Conservation (phyloP, 2,113 vertebrate genomes). For the Panthera uncia region DNA sequence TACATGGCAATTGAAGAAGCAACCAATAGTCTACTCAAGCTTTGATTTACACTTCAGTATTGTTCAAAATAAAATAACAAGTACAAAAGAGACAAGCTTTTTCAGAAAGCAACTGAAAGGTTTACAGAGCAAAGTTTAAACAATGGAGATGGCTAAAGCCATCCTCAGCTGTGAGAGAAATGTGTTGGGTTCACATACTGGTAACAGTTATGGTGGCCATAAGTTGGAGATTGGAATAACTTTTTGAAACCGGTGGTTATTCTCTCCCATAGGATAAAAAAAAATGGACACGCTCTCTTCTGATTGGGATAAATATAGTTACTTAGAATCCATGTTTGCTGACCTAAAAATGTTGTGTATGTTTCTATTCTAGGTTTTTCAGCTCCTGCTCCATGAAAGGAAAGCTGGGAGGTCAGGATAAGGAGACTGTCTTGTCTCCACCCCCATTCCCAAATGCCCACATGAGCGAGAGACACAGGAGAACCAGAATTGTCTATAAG, state of each 20-base stretch:
- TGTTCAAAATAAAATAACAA: not conserved
- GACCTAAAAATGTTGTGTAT: not conserved
- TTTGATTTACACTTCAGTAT: slow-evolving; percentile 22
- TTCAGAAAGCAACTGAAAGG: not conserved
- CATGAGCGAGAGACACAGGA: not conserved
- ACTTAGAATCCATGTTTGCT: not conserved
- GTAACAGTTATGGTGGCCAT: not conserved
- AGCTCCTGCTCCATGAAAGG: not conserved
- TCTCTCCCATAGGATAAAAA: not conserved
- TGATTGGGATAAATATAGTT: not conserved
- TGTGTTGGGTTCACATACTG: rapidly evolving
- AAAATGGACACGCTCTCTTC: not conserved
- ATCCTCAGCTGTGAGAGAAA: not conserved
- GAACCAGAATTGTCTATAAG: not conserved
- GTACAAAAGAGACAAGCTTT: not conserved
- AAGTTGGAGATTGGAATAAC: not conserved
- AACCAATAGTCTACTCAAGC: not conserved
- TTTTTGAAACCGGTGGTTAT: not conserved
- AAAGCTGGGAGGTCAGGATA: not conserved
- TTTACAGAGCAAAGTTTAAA: not conserved
- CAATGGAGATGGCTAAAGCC: not conserved
- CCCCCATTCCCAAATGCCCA: not conserved
- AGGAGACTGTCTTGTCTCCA: not conserved
- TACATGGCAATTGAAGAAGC: not conserved
- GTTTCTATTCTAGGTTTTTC: not conserved